phyloP scores from a whole-genome alignment of 1,140 invertebrate genomes.

The Myzus persicae region DNA sequence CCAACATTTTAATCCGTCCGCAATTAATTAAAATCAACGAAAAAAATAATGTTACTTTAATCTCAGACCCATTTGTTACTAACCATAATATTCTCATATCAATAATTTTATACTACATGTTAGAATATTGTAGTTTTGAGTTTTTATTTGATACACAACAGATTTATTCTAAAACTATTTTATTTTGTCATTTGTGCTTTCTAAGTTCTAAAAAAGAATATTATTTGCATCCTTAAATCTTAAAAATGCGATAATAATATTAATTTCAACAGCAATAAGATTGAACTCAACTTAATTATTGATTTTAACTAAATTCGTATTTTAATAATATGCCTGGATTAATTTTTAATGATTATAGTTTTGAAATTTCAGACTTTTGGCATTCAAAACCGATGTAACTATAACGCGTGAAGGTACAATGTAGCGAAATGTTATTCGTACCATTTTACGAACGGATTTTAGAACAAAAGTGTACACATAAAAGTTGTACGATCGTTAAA shows the following conservation, averaged over 20 bases:
- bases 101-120: not conserved
- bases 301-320: no score
- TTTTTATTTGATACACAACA: not conserved
- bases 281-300: no score
- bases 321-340: no score
- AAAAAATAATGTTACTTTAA: not conserved
- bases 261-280: no score
- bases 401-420: not conserved
- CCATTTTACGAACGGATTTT: not conserved
- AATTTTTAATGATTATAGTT: no score
- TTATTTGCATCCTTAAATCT: no score
- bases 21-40: not conserved
- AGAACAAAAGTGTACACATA: not conserved
- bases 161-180: not conserved
- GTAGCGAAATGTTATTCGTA: not conserved
- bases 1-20: not conserved
- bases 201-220: not conserved
- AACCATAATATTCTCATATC: no score
- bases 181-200: no score
- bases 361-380: no score
- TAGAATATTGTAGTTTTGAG: not conserved
- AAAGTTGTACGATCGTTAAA: conserved; percentile 20
- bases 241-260: no score
- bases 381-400: not conserved
- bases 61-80: not conserved